These are phyloP conservation scores for Torymus aiolomorphi DNA, from an alignment of 2,888 invertebrate genomes.

Conservation along the genomic window DNA sequence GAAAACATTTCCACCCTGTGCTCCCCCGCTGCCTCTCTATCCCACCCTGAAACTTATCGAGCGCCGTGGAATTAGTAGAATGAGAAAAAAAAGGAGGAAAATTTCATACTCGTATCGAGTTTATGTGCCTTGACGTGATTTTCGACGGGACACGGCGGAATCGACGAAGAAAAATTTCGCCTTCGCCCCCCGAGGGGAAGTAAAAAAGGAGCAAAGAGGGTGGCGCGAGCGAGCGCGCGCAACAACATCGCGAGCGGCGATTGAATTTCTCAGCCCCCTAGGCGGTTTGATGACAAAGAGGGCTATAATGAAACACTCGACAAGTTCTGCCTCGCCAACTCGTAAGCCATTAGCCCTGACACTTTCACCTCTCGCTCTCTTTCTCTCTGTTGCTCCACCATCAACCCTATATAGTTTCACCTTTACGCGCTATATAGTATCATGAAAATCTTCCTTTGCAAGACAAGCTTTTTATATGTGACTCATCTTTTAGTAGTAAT, in stretches of 20 bases:
- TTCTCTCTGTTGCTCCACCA: not conserved
- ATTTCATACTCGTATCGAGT: constrained; percentile 31
- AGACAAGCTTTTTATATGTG: too few relatives aligned
- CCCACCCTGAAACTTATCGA: constrained; percentile 20
- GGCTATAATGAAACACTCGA: constrained; percentile 61
- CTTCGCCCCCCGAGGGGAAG: constrained; percentile 45
- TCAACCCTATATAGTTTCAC: constrained; percentile 9
- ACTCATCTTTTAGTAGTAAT: too few relatives aligned
- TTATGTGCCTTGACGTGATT: constrained; percentile 44
- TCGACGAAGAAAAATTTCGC: constrained; percentile 50
- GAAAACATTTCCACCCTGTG: constrained; percentile 1
- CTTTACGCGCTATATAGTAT: not conserved
- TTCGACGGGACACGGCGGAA: constrained; percentile 33
- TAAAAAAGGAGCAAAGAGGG: constrained; percentile 43
- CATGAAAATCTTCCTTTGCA: not conserved
- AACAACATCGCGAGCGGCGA: constrained; percentile 55
- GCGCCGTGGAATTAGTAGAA: constrained; percentile 17
- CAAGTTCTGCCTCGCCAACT: constrained; percentile 57
- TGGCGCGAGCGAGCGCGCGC: constrained; percentile 3
- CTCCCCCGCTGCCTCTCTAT: not conserved
- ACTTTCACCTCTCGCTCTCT: constrained; percentile 58
- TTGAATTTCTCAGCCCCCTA: constrained; percentile 61
- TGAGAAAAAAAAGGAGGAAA: not conserved
- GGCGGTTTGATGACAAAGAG: constrained; percentile 61
- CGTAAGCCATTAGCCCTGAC: constrained; percentile 62